Evolutionary conservation across 2,113 vertebrate genomes (phyloP).

Genomic region (Anser brachyrhynchus): DNA sequence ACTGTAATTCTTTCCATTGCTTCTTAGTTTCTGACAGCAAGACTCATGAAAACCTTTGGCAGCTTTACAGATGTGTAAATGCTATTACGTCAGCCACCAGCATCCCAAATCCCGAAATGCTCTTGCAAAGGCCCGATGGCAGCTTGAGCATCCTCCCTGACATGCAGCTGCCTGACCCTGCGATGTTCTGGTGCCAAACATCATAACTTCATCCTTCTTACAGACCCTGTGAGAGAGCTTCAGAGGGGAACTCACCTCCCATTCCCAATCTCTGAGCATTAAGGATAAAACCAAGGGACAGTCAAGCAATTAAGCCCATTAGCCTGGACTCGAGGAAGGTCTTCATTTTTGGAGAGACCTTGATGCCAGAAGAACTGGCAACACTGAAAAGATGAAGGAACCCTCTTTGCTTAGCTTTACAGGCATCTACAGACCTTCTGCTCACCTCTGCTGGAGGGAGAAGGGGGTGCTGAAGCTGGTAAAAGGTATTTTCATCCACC

Average conservation of each 20-base stretch:
- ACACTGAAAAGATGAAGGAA: neutral
- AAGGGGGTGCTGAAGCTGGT: neutral
- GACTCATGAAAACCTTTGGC: neutral
- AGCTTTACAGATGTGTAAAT: neutral
- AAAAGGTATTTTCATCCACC: neutral
- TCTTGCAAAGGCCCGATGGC: neutral
- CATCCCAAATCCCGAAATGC: neutral
- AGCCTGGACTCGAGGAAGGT: neutral
- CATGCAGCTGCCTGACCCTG: neutral
- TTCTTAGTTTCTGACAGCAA: neutral
- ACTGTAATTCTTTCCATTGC: neutral
- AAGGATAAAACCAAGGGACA: neutral
- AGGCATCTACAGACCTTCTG: neutral
- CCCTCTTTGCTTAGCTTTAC: neutral
- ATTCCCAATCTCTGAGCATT: rapidly evolving
- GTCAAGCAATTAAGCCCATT: neutral
- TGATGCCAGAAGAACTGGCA: neutral
- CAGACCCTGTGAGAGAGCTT: neutral
- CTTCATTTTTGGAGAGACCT: neutral
- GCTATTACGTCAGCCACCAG: neutral
- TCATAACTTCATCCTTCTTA: neutral
- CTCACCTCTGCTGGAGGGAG: neutral
- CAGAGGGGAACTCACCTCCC: neutral
- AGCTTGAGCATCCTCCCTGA: neutral
- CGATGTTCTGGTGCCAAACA: neutral